These are phyloP conservation scores for Tragelaphus buxtoni DNA, from an alignment of 2,113 vertebrate genomes.

Conservation along the genomic window DNA sequence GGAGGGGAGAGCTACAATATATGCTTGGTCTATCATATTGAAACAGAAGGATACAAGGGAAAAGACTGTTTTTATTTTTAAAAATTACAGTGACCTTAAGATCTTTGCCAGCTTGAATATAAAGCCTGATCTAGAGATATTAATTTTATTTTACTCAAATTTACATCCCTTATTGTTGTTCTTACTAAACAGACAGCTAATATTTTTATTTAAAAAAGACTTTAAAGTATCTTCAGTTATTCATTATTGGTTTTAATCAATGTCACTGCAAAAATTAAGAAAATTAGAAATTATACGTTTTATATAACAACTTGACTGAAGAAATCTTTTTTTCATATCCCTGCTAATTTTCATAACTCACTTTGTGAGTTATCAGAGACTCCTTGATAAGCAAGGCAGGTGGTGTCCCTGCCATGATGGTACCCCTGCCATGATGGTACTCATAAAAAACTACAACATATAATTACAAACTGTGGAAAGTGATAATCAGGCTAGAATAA, in stretches of 20 bases:
- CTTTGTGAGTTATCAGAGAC: neutral
- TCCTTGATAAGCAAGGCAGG: neutral
- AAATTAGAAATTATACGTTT: neutral
- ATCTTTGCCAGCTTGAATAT: neutral
- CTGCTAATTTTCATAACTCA: neutral
- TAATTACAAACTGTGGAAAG: neutral
- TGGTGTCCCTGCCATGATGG: neutral
- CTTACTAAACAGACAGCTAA: neutral
- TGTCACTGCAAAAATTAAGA: neutral
- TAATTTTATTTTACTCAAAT: neutral
- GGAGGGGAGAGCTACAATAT: neutral
- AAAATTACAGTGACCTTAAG: neutral
- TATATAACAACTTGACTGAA: neutral
- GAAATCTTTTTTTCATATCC: neutral
- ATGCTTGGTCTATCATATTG: neutral
- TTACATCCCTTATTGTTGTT: neutral
- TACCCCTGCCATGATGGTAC: neutral
- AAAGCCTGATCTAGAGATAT: neutral
- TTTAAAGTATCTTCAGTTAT: neutral
- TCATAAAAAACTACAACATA: neutral
- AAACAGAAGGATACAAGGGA: neutral
- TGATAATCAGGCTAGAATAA: neutral
- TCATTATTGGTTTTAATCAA: slow-evolving; percentile 31
- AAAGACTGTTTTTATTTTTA: neutral
- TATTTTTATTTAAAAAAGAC: neutral